Conservation (phyloP, 2,888 invertebrate species). For the Patella depressa region DNA sequence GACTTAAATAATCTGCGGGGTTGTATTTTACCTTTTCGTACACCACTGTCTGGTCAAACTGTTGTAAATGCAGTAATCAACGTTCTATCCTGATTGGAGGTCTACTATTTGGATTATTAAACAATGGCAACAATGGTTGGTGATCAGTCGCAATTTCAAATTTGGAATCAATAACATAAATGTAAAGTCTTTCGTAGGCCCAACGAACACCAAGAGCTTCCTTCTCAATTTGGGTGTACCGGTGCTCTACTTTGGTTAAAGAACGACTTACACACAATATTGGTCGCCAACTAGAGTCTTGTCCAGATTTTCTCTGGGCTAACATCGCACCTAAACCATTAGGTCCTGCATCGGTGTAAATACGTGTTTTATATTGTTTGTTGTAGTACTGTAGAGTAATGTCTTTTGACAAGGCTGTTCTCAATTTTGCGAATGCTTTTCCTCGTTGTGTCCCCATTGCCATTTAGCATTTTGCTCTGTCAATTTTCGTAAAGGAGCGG, state of each 20-base stretch:
- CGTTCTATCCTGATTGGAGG: slow-evolving; percentile 44
- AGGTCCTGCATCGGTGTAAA: slow-evolving; percentile 49
- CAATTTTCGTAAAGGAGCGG: too few relatives aligned
- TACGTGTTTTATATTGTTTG: slow-evolving; percentile 25
- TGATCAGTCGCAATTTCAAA: slow-evolving; percentile 53
- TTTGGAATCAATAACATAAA: slow-evolving; percentile 48
- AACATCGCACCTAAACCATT: slow-evolving; percentile 46
- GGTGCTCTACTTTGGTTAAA: slow-evolving; percentile 40
- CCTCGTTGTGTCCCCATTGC: slow-evolving; percentile 32
- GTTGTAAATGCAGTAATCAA: slow-evolving; percentile 36
- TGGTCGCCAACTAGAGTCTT: slow-evolving; percentile 18
- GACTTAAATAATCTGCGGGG: slow-evolving; percentile 44
- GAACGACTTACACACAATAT: slow-evolving; percentile 44
- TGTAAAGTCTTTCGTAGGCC: slow-evolving; percentile 53
- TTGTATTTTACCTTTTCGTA: slow-evolving; percentile 43
- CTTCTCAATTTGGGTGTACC: slow-evolving; percentile 52
- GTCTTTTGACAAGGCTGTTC: slow-evolving; percentile 31
- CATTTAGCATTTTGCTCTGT: slow-evolving; percentile 28
- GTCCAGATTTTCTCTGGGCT: slow-evolving; percentile 30
- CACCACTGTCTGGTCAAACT: slow-evolving; percentile 32
- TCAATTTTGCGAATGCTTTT: slow-evolving; percentile 40
- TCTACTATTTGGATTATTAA: slow-evolving; percentile 34
- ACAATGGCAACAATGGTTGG: slow-evolving; percentile 53
- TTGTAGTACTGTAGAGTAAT: slow-evolving; percentile 26
- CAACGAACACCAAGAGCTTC: slow-evolving; percentile 52